A percentile compares a stretch with the other conserved stretches of the same genome.
phyloP scores from a whole-genome alignment of 1,140 invertebrate genomes.

The Cherax quadricarinatus region DNA sequence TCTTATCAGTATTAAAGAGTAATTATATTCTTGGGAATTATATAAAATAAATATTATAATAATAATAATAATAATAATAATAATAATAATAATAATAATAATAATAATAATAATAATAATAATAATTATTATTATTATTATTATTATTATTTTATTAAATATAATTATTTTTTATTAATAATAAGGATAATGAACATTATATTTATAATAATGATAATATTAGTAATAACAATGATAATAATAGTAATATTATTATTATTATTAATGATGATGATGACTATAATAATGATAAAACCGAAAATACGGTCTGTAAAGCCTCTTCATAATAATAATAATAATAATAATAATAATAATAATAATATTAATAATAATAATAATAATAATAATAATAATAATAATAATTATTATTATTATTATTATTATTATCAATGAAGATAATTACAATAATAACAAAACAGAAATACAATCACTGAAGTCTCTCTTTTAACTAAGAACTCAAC shows the following conservation, averaged over 20 bases:
- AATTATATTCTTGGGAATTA: neutral
- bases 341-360: conserved; percentile 38
- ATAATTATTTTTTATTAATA: neutral
- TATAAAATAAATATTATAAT: neutral
- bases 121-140: neutral
- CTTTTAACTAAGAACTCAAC: no score
- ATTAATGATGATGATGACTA: conserved; percentile 11
- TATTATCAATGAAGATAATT: neutral
- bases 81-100: conserved; percentile 13
- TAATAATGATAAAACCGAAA: neutral
- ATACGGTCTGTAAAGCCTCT: neutral
- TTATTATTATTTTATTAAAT: neutral
- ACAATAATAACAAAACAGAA: neutral
- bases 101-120: conserved; percentile 13
- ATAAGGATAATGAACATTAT: neutral
- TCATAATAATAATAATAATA: conserved; percentile 41
- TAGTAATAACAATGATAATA: no score
- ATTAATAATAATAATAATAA: conserved; percentile 42
- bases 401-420: conserved; percentile 11
- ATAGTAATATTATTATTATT: conserved; percentile 1
- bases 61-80: conserved; percentile 13
- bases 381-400: conserved; percentile 38
- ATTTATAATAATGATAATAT: no score
- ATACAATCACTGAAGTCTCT: neutral
- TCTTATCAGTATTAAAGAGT: neutral